These are phyloP conservation scores for Chlorops oryzae DNA, from an alignment of 1,140 invertebrate genomes.

Conservation along the genomic window DNA sequence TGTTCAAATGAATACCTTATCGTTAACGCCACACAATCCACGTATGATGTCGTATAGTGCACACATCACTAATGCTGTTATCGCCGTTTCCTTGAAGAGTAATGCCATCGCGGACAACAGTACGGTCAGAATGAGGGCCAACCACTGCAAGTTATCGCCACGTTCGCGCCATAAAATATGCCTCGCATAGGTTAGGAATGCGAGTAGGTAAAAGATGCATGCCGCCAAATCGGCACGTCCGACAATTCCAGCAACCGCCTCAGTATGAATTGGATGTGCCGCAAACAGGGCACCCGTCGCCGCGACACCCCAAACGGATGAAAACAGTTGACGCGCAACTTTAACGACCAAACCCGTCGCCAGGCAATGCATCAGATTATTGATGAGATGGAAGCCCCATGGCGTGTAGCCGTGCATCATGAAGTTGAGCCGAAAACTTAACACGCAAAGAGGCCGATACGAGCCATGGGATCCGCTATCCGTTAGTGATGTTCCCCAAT, in stretches of 20 bases:
- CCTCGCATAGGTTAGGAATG: constrained; percentile 74
- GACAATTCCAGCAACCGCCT: constrained; percentile 93
- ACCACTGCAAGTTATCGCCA: constrained; percentile 54
- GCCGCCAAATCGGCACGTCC: constrained; percentile 90
- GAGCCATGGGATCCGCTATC: constrained; percentile 88
- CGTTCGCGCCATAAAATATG: constrained; percentile 57
- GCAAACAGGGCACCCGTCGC: constrained; percentile 85
- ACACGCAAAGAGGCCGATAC: constrained; percentile 84
- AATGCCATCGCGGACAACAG: constrained; percentile 63
- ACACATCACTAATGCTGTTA: constrained; percentile 84
- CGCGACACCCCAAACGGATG: constrained; percentile 60
- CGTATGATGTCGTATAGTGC: constrained; percentile 65
- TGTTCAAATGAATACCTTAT: constrained; percentile 31
- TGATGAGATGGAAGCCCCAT: constrained; percentile 86
- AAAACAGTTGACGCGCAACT: constrained; percentile 60
- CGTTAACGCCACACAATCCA: constrained; percentile 45
- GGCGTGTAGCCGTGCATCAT: constrained; percentile 78
- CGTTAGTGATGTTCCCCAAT: constrained; percentile 84
- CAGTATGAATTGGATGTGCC: constrained; percentile 92
- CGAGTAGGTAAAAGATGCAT: constrained; percentile 82
- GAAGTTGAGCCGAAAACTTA: constrained; percentile 90
- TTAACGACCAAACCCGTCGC: constrained; percentile 74
- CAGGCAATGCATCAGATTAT: constrained; percentile 77
- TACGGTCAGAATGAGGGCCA: constrained; percentile 51
- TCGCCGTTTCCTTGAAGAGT: constrained; percentile 85